Evolutionary conservation across 2,888 invertebrate genomes (phyloP).

Genomic region (Agrotis exclamationis): DNA sequence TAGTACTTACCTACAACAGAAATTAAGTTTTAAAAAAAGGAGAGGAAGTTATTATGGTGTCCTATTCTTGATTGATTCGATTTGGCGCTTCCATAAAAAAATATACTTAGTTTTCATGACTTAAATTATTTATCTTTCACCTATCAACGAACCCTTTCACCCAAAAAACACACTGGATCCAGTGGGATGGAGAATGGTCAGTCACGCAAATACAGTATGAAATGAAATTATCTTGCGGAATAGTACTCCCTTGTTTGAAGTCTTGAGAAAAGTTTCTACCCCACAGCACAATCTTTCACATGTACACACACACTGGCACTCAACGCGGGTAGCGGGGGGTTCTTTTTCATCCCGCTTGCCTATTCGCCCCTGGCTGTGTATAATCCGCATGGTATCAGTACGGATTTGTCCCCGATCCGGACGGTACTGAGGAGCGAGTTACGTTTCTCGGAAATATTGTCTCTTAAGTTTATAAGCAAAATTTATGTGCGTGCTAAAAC

Average conservation of each 20-base stretch:
- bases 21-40: too few species aligned
- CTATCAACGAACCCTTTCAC: too few species aligned
- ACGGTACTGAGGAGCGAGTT: conserved; percentile 40
- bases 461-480: conserved; percentile 23
- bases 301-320: not conserved
- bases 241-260: not conserved
- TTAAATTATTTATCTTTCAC: too few species aligned
- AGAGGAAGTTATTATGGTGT: too few species aligned
- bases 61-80: too few species aligned
- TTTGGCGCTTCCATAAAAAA: too few species aligned
- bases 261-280: conserved; percentile 6
- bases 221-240: too few species aligned
- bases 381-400: conserved; percentile 61
- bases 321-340: conserved; percentile 3
- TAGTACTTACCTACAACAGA: too few species aligned
- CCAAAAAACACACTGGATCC: too few species aligned
- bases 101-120: too few species aligned
- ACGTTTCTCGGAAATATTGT: not conserved
- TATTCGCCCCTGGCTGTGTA: conserved; percentile 39
- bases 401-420: conserved; percentile 44
- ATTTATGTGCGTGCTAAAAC: conserved; percentile 4
- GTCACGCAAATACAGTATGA: too few species aligned
- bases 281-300: not conserved
- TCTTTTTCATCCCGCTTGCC: conserved; percentile 37
- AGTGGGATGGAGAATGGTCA: too few species aligned